These are phyloP conservation scores for Alethe castanea DNA, from an alignment of 2,113 vertebrate genomes.

Conservation along the genomic window DNA sequence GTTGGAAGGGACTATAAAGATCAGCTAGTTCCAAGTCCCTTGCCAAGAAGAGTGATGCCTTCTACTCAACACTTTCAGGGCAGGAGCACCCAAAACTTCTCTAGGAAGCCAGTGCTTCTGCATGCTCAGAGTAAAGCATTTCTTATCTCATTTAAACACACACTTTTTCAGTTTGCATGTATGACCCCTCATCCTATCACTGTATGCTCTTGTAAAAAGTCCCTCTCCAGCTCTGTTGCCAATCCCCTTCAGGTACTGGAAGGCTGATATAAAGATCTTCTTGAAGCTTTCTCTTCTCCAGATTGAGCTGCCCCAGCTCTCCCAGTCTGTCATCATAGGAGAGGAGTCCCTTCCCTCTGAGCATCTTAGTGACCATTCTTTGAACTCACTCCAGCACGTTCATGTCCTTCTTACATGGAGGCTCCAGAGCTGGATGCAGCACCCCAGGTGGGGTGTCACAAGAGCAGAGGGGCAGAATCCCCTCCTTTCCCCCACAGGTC, in stretches of 20 bases:
- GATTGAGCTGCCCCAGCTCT: background rate
- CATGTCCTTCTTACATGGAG: background rate
- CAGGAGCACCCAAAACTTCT: background rate
- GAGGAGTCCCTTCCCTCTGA: background rate
- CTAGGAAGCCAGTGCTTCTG: background rate
- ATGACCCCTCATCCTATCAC: background rate
- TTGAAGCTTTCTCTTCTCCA: background rate
- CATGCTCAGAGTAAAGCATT: background rate
- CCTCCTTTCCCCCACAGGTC: accelerated
- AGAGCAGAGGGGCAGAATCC: background rate
- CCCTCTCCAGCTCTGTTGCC: background rate
- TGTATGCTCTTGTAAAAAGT: background rate
- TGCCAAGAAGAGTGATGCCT: background rate
- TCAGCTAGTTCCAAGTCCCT: background rate
- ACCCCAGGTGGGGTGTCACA: background rate
- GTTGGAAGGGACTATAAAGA: background rate
- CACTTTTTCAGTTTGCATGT: background rate
- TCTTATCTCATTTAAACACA: background rate
- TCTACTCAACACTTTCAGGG: background rate
- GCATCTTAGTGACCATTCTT: background rate
- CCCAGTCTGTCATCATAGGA: background rate
- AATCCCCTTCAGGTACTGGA: background rate
- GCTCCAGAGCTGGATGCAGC: background rate
- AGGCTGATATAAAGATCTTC: background rate
- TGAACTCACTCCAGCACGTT: background rate